These are phyloP conservation scores for Panorpa germanica DNA, from an alignment of 2,888 invertebrate species.

Conservation along the genomic window DNA sequence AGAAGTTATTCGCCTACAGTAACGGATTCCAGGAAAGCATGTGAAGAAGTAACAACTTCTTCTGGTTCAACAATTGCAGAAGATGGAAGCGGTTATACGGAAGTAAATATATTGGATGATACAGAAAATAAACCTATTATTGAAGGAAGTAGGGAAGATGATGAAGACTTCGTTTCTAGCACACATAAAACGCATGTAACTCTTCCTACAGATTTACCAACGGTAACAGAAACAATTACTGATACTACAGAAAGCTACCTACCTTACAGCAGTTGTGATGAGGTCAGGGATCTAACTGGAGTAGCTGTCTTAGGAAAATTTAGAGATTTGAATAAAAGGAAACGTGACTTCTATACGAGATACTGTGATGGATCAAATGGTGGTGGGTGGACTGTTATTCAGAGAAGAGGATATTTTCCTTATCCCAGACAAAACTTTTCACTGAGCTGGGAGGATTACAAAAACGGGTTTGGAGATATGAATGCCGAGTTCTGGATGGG, in stretches of 20 bases:
- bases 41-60: slow-evolving; percentile 3
- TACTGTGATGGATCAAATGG: slow-evolving; percentile 28
- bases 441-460: slow-evolving; percentile 33
- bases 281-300: too few relatives aligned
- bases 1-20: slow-evolving; percentile 10
- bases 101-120: too few relatives aligned
- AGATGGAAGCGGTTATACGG: too few relatives aligned
- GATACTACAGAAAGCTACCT: too few relatives aligned
- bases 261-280: too few relatives aligned
- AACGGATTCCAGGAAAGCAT: neutral
- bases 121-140: too few relatives aligned
- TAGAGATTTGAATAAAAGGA: slow-evolving; percentile 13
- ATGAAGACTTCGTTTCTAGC: too few relatives aligned
- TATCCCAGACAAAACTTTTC: slow-evolving; percentile 30
- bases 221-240: too few relatives aligned
- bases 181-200: too few relatives aligned
- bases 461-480: slow-evolving; percentile 33
- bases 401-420: slow-evolving; percentile 23
- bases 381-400: slow-evolving; percentile 34
- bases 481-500: slow-evolving; percentile 37
- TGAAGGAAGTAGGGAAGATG: too few relatives aligned
- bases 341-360: slow-evolving; percentile 24
- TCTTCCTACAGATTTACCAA: too few relatives aligned
- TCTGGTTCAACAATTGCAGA: too few relatives aligned
- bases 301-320: slow-evolving; percentile 20